Percentiles rank a stretch among this genome's conserved stretches.
phyloP scores from a whole-genome alignment of 2,797 vertebrate genomes.

The Pelobates cultripes region DNA sequence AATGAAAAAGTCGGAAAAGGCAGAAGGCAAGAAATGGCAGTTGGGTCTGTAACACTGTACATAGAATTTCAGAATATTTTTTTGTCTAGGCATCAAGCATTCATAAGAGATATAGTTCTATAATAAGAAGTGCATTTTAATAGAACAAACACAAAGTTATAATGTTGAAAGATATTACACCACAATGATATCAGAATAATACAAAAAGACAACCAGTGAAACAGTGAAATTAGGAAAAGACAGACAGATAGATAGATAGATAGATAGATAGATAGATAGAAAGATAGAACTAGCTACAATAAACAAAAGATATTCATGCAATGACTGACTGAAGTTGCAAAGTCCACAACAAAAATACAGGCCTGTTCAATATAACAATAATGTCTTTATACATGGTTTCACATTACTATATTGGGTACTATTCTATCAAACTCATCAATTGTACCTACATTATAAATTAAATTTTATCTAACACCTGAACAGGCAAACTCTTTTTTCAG shows the following conservation, averaged over 20 bases:
- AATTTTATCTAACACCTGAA: no score
- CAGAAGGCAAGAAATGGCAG: conserved; percentile 4
- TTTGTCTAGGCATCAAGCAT: background rate
- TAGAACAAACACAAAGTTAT: background rate
- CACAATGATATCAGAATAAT: background rate
- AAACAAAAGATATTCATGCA: no score
- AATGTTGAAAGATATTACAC: no score
- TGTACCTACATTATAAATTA: no score
- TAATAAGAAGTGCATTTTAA: background rate
- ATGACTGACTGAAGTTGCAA: no score
- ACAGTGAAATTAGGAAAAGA: background rate
- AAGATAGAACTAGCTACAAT: no score
- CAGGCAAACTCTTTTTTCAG: no score
- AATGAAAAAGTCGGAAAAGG: conserved; percentile 12
- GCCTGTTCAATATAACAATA: no score
- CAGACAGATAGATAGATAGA: background rate
- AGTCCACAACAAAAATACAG: no score
- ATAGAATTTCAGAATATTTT: background rate
- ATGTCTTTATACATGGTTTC: no score
- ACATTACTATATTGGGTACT: no score
- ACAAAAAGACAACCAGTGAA: background rate
- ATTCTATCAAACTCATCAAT: no score
- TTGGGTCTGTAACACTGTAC: conserved; percentile 25
- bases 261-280: background rate
- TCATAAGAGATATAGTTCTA: background rate